phyloP scores from a whole-genome alignment of 2,888 invertebrate species.

The Phalera bucephala region DNA sequence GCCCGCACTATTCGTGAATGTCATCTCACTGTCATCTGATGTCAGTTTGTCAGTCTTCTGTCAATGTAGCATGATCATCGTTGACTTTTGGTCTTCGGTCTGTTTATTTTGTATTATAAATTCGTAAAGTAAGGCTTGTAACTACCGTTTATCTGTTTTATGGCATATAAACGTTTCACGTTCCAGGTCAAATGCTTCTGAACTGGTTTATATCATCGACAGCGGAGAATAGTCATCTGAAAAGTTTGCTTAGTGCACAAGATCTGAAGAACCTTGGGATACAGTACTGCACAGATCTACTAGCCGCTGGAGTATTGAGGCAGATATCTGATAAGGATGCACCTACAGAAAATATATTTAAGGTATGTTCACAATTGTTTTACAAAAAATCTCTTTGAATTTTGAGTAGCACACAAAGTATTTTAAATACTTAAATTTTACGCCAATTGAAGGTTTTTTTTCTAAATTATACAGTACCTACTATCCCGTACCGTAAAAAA shows the following conservation, averaged over 20 bases:
- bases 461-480: no score
- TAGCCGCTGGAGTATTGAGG: conserved; percentile 93
- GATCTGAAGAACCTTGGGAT: conserved; percentile 90
- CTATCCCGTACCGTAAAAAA: no score
- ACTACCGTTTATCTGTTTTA: conserved; percentile 1
- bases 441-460: no score
- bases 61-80: background rate
- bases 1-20: no score
- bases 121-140: no score
- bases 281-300: conserved; percentile 93
- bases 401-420: no score
- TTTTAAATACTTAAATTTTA: no score
- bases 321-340: conserved; percentile 90
- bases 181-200: conserved; percentile 94
- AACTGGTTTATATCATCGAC: conserved; percentile 94
- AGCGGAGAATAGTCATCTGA: conserved; percentile 86
- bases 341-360: conserved; percentile 86
- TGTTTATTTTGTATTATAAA: conserved; percentile 6
- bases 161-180: conserved; percentile 18
- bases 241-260: conserved; percentile 84
- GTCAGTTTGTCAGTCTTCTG: background rate
- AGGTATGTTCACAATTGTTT: no score
- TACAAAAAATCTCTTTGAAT: no score
- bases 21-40: background rate
- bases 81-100: conserved; percentile 1